Evolutionary conservation across 37 sponge, comb jelly and placozoan genomes (phyloP).

Genomic region (Dysidea cf. avara): DNA sequence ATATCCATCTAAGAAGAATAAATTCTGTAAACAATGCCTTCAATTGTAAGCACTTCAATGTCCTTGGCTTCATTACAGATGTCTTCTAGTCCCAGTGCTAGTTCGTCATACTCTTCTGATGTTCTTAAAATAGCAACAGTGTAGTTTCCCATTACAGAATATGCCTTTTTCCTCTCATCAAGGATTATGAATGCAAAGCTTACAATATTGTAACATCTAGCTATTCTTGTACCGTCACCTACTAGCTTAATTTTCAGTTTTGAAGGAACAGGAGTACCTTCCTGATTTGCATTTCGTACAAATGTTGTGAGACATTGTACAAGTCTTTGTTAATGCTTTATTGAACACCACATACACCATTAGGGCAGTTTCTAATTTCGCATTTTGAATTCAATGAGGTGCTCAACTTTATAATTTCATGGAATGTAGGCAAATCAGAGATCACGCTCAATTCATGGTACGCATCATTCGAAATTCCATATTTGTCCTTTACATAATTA

Average conservation of each 20-base stretch:
- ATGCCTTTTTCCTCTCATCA: background rate
- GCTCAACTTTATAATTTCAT: background rate
- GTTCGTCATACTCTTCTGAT: constrained; percentile 13
- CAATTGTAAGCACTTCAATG: background rate
- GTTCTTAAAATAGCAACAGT: constrained; percentile 2
- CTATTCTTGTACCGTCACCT: constrained; percentile 15
- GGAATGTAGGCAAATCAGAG: no score
- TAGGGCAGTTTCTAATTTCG: background rate
- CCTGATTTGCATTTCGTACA: background rate
- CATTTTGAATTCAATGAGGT: background rate
- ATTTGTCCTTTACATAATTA: background rate
- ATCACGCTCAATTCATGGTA: constrained; percentile 22
- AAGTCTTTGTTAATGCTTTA: constrained; percentile 1
- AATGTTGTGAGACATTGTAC: background rate
- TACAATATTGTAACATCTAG: constrained; percentile 1
- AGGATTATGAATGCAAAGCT: constrained; percentile 13
- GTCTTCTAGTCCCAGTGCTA: background rate
- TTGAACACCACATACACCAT: constrained; percentile 3
- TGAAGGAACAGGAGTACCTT: background rate
- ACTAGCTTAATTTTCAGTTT: background rate
- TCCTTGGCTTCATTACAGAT: background rate
- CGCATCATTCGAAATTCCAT: background rate
- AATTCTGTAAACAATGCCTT: constrained; percentile 10
- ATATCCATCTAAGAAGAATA: constrained; percentile 26
- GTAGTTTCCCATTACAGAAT: constrained; percentile 19